Base-by-base conservation (phyloP, 1,140 invertebrate genomes). In the Berghia stephanieae region DNA sequence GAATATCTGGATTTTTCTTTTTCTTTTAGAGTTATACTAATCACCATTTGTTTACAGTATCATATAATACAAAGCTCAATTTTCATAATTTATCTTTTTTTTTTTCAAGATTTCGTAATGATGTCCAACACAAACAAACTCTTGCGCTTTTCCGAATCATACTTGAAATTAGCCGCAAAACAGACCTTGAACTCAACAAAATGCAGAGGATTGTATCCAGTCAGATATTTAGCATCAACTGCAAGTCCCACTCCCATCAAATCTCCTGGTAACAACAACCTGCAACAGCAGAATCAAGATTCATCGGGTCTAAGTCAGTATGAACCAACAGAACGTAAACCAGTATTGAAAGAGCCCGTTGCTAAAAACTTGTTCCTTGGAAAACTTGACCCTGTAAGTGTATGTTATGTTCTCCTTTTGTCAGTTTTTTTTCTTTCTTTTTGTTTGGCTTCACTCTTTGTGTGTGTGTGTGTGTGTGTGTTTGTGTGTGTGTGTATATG, bases 331-430 rank as follows among this genome's bases (percentile, higher is more conserved):
- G 21, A 52, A 36, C 34, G 21, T 5, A 82, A 81, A 78, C 81
- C 81, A 2, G 24, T 77, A 38, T 83, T 77, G 74, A 84, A 84
- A 49, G 67, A 75, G 44, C 87, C 87, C 16, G 84, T 88, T 71
- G 77, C 79, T 1, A 84, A 86, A 77, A 83, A 85, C 66, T 66
- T 88, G 27, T 88, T 86, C 77, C 63, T 83, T 18, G 87, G 87
- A 63, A 82, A 80, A 73, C 84, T 87, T 81, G 83, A 86, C 55
- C 85, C 85, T 79, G 87, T 88, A 80, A 75, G 63, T 78, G 16
- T 21, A 72, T 27, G n/a, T 69, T 21, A 24, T 38, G 42, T 73
- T 60, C 27, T 68, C 3, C 34, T 73, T 27, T 46, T 21, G 27
- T 3, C 44, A 63, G 21, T 3, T 36, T 49, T 49, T 42, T 43